Evolutionary conservation across 2,797 vertebrate species (phyloP), one percentile per base, ranked within the genome.

Genomic region (Basileuterus tristriatus): DNA sequence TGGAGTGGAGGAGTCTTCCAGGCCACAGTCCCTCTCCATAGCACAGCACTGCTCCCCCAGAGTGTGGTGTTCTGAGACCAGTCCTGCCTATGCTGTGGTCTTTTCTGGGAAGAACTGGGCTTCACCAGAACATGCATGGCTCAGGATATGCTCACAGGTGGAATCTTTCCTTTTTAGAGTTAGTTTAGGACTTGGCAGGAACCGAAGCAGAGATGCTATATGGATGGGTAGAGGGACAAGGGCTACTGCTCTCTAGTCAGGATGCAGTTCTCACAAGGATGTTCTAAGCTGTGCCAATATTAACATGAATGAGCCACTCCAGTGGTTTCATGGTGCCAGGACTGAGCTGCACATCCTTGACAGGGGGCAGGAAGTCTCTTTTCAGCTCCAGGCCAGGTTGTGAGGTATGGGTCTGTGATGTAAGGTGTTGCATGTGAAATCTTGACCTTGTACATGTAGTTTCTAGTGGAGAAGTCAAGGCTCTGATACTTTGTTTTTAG

Each of bases 361-460:
- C 62, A 81, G 77, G 83, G 87, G 88, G 46, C 78, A 94, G 91
- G 70, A 93, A 86, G 29, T 36, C 72, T 76, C 90, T 97, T 89
- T 90, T 92, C 94, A 97, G 96, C 96, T 97, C 97, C 94, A 91
- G 94, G 93, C 95, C 96, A 96, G 97, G 95, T 77, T 97, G 97
- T 97, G 97, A 98, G 98, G 97, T 98, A 97, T 97, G 83, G 92
- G 96, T 98, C 97, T 98, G 97, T 98, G 97, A 97, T 97, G 97
- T 98, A 97, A 97, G 97, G 97, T 98, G 98, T 98, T 98, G 98
- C 98, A 98, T 98, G 98, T 98, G 97, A 98, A 98, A 98, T 97
- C 97, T 97, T 98, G 98, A 98, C 97, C 97, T 97, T 98, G 98
- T 98, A 98, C 74, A 96, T 98, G 98, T 98, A 98, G 98, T 97